phyloP scores from a whole-genome alignment of 1,140 invertebrate species.

The Drosophila lacertosa region DNA sequence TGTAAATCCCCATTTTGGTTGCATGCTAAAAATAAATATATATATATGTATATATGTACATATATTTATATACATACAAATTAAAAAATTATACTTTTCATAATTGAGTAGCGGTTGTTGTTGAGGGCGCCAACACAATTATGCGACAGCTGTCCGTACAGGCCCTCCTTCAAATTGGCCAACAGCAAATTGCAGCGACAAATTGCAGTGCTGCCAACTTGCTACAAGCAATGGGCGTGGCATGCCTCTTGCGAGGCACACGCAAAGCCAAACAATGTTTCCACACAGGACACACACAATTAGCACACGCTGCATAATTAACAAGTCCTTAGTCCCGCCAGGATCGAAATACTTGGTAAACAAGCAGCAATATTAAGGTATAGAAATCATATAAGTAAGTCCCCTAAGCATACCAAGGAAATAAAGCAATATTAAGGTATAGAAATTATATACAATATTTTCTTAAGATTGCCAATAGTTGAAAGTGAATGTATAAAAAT shows the following conservation, averaged over 20 bases:
- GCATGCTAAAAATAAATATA: slow-evolving; percentile 48
- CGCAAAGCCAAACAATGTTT: slow-evolving; percentile 35
- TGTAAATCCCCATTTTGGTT: slow-evolving; percentile 56
- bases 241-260: slow-evolving; percentile 31
- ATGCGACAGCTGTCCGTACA: slow-evolving; percentile 43
- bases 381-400: too few relatives aligned
- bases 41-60: too few relatives aligned
- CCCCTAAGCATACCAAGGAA: too few relatives aligned
- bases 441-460: too few relatives aligned
- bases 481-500: too few relatives aligned
- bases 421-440: too few relatives aligned
- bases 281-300: slow-evolving; percentile 6
- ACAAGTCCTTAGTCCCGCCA: not conserved
- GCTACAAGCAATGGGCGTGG: slow-evolving; percentile 52
- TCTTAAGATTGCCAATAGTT: too few relatives aligned
- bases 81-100: slow-evolving; percentile 68
- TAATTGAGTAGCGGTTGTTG: slow-evolving; percentile 62
- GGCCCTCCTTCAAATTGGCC: slow-evolving; percentile 43
- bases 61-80: too few relatives aligned
- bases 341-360: not conserved
- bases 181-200: slow-evolving; percentile 68
- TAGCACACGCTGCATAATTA: slow-evolving; percentile 24
- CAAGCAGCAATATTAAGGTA: too few relatives aligned
- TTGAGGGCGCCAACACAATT: slow-evolving; percentile 46
- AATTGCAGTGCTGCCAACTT: slow-evolving; percentile 51